These are phyloP conservation scores for Saturnia japonica DNA, from an alignment of 2,888 invertebrate species.

Conservation along the genomic window DNA sequence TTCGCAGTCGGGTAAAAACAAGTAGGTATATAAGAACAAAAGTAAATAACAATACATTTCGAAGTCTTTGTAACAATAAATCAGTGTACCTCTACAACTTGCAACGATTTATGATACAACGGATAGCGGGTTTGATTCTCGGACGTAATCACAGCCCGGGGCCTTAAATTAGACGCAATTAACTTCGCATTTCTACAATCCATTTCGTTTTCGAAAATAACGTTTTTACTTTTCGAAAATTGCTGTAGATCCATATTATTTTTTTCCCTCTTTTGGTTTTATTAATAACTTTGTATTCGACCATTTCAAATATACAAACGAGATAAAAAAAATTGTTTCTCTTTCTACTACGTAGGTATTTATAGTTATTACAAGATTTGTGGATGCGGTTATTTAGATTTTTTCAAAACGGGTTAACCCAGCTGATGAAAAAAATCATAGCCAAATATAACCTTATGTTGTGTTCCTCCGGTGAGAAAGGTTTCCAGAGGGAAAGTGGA, in stretches of 20 bases:
- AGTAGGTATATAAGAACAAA: constrained; percentile 5
- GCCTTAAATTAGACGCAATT: constrained; percentile 61
- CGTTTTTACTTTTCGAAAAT: constrained; percentile 28
- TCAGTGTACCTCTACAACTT: constrained; percentile 18
- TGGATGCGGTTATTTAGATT: not conserved
- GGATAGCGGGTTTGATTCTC: constrained; percentile 44
- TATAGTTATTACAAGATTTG: not conserved
- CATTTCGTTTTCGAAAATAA: constrained; percentile 39
- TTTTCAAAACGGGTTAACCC: no score
- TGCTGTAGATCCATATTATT: constrained; percentile 24
- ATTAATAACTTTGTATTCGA: not conserved
- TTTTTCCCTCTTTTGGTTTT: not conserved
- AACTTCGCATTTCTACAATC: constrained; percentile 51
- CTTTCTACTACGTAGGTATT: not conserved
- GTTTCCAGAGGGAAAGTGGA: no score
- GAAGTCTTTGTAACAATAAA: constrained; percentile 15
- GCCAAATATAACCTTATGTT: no score
- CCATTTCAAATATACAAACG: not conserved
- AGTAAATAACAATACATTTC: constrained; percentile 10
- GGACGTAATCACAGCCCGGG: constrained; percentile 51
- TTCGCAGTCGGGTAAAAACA: no score
- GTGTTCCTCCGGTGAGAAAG: no score
- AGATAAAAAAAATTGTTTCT: not conserved
- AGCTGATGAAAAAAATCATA: no score
- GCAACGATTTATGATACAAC: constrained; percentile 36